Base-by-base conservation (phyloP, 2,888 invertebrate genomes). In the Orthosia incerta region DNA sequence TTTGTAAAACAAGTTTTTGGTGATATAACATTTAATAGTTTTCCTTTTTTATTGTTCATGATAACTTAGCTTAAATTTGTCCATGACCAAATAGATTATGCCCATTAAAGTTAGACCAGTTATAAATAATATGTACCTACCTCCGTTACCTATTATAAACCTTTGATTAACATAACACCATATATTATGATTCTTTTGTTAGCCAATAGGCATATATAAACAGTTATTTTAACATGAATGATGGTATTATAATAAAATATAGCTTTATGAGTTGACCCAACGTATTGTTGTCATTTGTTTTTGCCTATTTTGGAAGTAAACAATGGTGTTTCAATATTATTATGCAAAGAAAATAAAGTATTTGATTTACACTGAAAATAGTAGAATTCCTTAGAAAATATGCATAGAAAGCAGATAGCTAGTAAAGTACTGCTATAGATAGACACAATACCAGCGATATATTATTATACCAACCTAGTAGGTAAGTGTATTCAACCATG, bases 121-220 rank as follows among this genome's bases (percentile, higher is more conserved):
- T 51, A 68, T 15, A 31, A 31, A 31, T 7, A 26, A 39, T 39
- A 39, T 39, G 39, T 39, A 62, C 51, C 63, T 61, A 62, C 51
- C 71, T 71, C 62, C 61, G 59, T 74, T 57, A 69, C 60, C 45
- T 64, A 64, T 62, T 26, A 66, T 78, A 80, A 83, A 72, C 45
- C 18, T 60, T 39, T 68, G 39, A 84, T 84, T 84, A 75, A 78
- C 74, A 82, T 82, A 79, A 61, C 16, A 62, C 31, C 64, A 72
- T 74, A 70, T 39, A 53, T 78, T 68, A 71, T 64, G 46, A 45
- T 57, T 71, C 66, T 70, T 82, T 77, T 79, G 66, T 82, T 74
- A 55, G 51, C n/a, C 39, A 51, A 70, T 76, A 74, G 63, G 66
- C 71, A n/a, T 74, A 60, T 73, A 53, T 72, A 51, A 64, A 74